Base-by-base conservation (phyloP, 2,797 vertebrate genomes). In the Lagocephalus sceleratus region DNA sequence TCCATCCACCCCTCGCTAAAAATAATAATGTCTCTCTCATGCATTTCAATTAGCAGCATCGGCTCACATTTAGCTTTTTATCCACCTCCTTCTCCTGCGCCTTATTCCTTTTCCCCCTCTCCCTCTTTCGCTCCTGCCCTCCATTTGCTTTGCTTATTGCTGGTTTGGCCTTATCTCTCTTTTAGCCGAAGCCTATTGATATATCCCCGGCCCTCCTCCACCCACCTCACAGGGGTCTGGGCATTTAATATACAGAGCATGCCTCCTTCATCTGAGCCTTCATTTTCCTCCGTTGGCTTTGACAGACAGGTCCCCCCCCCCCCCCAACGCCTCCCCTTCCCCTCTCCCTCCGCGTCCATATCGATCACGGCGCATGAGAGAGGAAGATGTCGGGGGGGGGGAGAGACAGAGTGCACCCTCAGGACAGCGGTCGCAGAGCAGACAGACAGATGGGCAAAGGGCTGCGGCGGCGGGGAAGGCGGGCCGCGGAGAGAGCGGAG, bases 161-260 rank as follows among this genome's bases (percentile, higher is more conserved):
- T 77, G 68, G 75, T 79, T 78, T 73, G 73, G 71, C 69, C 73
- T 83, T 79, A 82, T 85, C 78, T 83, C 79, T 85, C 76, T 75
- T 85, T 85, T 78, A 82, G 75, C 79, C 78, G 72, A 69, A 73
- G 73, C 76, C 76, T 83, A 86, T 87, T 88, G 86, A 87, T 89
- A 88, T 82, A 73, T 81, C 48, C 66, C 66, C 50, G n/a, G 2
- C 66, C 42, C 41, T 57, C 53, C 51, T 68, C 65, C 21, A 76
- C 72, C 20, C 60, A 67, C 57, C 73, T 76, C 78, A 55, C 76
- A 77, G 86, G 83, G 81, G 72, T 80, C 76, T 66, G 64, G 58
- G 74, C 77, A 81, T 88, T 90, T 91, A 89, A 91, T 90, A 90
- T 88, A 87, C 88, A 89, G 85, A 82, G 86, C 84, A 88, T 88